phyloP scores from a whole-genome alignment of 2,888 invertebrate genomes.

The Nemurella pictetii region DNA sequence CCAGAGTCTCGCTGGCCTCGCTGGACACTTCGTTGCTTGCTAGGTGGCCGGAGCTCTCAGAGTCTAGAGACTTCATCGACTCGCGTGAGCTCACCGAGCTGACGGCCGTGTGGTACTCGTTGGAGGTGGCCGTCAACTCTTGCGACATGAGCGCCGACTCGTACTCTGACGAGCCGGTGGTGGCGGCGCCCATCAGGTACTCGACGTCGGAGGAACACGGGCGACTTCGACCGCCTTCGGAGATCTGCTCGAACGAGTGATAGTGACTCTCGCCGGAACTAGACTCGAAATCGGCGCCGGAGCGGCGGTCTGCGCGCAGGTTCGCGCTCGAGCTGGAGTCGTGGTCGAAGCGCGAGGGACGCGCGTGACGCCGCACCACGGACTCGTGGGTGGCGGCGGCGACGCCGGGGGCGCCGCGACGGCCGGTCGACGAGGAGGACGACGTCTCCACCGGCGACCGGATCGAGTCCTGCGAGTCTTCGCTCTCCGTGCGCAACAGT shows the following conservation, averaged over 20 bases:
- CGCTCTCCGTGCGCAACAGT: constrained; percentile 52
- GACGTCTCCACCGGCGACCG: constrained; percentile 62
- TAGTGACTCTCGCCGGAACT: constrained; percentile 89
- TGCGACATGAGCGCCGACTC: constrained; percentile 83
- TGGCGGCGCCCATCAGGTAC: constrained; percentile 71
- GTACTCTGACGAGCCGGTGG: constrained; percentile 71
- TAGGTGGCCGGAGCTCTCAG: constrained; percentile 85
- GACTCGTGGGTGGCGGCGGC: too few species aligned
- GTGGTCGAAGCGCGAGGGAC: constrained; percentile 43
- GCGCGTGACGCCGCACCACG: constrained; percentile 40
- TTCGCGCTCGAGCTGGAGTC: constrained; percentile 45
- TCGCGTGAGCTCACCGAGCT: constrained; percentile 87
- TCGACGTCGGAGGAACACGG: constrained; percentile 88
- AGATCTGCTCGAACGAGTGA: constrained; percentile 80
- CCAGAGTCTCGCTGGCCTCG: constrained; percentile 87
- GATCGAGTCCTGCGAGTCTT: constrained; percentile 52
- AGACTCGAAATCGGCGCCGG: constrained; percentile 79
- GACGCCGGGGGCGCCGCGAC: constrained; percentile 49
- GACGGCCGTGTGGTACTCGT: constrained; percentile 84
- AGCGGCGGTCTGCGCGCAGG: constrained; percentile 65
- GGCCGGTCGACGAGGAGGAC: constrained; percentile 49
- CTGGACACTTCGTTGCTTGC: constrained; percentile 85
- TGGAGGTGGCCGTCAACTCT: constrained; percentile 76
- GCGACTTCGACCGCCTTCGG: constrained; percentile 62
- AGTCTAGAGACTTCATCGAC: constrained; percentile 87